Conservation (phyloP, 2,113 vertebrate genomes). For the Crocuta crocuta region DNA sequence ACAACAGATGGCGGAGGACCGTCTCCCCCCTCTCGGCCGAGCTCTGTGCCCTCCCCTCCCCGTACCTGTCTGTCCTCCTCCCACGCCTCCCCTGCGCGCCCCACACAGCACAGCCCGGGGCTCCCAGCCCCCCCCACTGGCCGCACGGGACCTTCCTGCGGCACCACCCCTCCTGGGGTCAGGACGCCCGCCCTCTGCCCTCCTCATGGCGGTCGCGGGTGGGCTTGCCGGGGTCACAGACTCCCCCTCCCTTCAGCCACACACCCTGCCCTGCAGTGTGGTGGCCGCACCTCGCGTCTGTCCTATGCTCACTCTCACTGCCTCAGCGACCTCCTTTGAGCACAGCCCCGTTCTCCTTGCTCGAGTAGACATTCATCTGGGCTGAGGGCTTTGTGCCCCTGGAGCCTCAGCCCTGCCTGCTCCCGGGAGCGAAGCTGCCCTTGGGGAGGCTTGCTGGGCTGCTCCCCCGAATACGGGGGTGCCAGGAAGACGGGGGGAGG, state of each 20-base stretch:
- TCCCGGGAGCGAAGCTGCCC: background rate
- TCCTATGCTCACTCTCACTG: background rate
- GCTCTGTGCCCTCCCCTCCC: background rate
- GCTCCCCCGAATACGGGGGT: background rate
- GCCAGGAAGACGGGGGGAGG: fast-evolving
- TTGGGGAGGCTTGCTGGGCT: background rate
- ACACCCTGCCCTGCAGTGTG: fast-evolving
- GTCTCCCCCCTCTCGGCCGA: background rate
- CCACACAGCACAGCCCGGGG: background rate
- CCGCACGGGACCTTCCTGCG: background rate
- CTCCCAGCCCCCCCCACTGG: fast-evolving
- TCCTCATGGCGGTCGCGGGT: background rate
- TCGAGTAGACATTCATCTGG: background rate
- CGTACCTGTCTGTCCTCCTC: background rate
- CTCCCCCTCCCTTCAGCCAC: fast-evolving
- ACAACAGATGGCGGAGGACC: background rate
- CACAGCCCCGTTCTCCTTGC: fast-evolving
- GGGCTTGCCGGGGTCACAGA: background rate
- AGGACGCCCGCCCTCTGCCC: background rate
- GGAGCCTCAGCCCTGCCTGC: background rate
- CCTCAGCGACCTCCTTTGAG: background rate
- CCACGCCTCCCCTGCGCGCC: background rate
- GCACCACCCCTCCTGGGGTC: background rate
- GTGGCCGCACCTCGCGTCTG: background rate
- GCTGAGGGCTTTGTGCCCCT: background rate